Percentiles rank a stretch among this genome's conserved stretches.
phyloP scores from a whole-genome alignment of 2,888 invertebrate species.

The Noctua janthina region DNA sequence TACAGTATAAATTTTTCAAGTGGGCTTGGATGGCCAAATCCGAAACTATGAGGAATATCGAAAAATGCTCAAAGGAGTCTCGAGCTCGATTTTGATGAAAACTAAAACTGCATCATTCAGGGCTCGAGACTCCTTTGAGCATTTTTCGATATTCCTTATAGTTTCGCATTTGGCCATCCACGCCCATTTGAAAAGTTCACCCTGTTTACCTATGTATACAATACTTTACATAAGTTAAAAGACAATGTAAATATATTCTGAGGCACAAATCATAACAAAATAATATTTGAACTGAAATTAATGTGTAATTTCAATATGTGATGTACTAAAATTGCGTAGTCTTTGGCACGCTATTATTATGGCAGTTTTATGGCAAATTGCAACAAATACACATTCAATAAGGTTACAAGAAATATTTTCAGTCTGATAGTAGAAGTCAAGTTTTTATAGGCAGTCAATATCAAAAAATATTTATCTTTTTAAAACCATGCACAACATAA shows the following conservation, averaged over 20 bases:
- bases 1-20: not conserved
- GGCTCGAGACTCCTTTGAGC: too few relatives aligned
- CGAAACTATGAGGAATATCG: too few relatives aligned
- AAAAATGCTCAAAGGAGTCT: too few relatives aligned
- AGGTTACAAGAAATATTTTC: slow-evolving; percentile 8
- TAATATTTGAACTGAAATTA: slow-evolving; percentile 23
- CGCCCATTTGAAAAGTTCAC: too few relatives aligned
- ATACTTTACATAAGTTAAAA: slow-evolving; percentile 9
- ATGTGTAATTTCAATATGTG: slow-evolving; percentile 31
- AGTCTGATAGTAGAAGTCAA: slow-evolving; percentile 23
- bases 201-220: not conserved
- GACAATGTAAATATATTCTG: slow-evolving; percentile 30
- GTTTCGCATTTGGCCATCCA: too few relatives aligned
- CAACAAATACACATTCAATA: slow-evolving; percentile 38
- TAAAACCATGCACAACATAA: slow-evolving; percentile 44
- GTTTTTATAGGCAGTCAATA: not conserved
- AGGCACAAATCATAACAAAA: slow-evolving; percentile 52
- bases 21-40: too few relatives aligned
- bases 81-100: too few relatives aligned
- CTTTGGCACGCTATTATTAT: slow-evolving; percentile 59
- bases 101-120: too few relatives aligned
- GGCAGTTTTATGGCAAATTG: slow-evolving; percentile 53
- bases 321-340: slow-evolving; percentile 38
- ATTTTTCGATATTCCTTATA: too few relatives aligned
- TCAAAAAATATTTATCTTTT: slow-evolving; percentile 25